Conservation (phyloP, 2,797 vertebrate species). For the Antrozous pallidus region DNA sequence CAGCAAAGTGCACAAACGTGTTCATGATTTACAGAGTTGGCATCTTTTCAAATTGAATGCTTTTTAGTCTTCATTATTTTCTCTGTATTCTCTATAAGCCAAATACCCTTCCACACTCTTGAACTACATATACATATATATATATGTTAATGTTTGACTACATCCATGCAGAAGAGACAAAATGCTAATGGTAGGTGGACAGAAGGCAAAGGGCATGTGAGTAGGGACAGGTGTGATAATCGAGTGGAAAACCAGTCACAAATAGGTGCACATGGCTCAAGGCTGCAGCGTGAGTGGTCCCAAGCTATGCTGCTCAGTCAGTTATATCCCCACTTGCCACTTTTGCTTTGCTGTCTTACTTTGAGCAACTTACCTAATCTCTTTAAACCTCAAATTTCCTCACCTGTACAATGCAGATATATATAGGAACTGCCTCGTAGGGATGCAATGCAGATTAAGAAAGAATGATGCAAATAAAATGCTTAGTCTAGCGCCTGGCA, state of each 20-base stretch:
- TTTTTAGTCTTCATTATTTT: not conserved
- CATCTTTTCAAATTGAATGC: not conserved
- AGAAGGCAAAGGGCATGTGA: not conserved
- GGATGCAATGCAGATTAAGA: not conserved
- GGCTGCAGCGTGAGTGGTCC: fast-evolving
- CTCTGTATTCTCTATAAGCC: not conserved
- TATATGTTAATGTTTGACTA: not conserved
- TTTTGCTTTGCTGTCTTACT: not conserved
- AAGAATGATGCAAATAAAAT: not conserved
- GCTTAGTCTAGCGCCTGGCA: not conserved
- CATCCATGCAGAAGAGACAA: not conserved
- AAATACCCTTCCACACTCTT: not conserved
- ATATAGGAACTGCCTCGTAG: not conserved
- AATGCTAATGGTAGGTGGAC: not conserved
- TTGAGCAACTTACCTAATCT: not conserved
- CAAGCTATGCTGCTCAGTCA: not conserved
- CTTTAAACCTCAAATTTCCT: not conserved
- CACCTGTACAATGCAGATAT: not conserved
- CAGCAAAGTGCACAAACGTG: not conserved
- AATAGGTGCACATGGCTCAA: fast-evolving
- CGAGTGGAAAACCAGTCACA: not conserved
- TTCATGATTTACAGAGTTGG: not conserved
- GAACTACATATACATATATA: not conserved
- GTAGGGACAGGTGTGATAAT: not conserved
- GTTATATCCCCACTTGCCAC: not conserved